Conservation (phyloP, 1,140 invertebrate species). For the Cepaea nemoralis region DNA sequence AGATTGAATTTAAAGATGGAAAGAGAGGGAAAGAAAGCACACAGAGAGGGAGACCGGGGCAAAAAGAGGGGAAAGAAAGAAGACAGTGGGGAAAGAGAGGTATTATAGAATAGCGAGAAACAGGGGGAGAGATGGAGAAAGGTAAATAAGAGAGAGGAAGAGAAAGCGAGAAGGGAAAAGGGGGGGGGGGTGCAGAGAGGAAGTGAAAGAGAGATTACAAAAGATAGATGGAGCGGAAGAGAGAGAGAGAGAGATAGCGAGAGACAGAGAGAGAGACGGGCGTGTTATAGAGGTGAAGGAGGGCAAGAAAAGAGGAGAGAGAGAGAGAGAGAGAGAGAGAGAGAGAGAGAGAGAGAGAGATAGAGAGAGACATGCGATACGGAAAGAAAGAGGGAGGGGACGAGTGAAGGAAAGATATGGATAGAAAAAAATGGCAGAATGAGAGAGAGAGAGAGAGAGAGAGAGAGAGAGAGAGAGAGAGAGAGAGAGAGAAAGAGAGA, state of each 20-base stretch:
- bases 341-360: neutral
- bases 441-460: slow-evolving; percentile 5
- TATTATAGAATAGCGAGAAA: too few species aligned
- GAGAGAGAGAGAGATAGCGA: neutral
- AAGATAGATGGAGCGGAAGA: too few species aligned
- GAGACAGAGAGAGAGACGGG: neutral
- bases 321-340: neutral
- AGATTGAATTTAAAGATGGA: neutral
- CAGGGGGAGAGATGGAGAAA: too few species aligned
- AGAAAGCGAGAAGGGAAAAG: too few species aligned
- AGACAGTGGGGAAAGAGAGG: too few species aligned
- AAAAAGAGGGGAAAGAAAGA: too few species aligned
- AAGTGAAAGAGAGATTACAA: too few species aligned
- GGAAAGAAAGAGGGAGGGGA: neutral
- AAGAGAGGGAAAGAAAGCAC: too few species aligned
- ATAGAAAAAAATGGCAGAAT: neutral
- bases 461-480: neutral
- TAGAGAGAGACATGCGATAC: neutral
- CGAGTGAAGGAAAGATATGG: neutral
- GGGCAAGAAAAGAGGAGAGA: neutral
- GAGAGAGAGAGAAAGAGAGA: neutral
- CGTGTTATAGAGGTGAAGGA: neutral
- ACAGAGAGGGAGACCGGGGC: too few species aligned
- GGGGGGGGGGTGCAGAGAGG: too few species aligned
- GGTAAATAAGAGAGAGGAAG: too few species aligned